Conservation (phyloP, 2,888 invertebrate genomes). For the Leucania comma region DNA sequence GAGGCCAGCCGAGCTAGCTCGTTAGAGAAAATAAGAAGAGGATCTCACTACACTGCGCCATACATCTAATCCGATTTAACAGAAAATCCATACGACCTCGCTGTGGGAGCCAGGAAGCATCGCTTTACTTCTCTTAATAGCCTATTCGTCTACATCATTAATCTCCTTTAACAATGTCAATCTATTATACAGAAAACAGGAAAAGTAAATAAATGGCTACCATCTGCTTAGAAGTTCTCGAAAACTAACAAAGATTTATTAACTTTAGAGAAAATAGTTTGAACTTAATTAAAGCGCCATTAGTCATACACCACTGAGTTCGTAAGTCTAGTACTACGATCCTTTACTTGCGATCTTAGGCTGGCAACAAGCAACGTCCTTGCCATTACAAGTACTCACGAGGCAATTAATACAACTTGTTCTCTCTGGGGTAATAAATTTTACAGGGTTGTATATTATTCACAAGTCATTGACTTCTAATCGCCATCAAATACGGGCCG, state of each 20-base stretch:
- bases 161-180: conserved; percentile 50
- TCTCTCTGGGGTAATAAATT: conserved; percentile 25
- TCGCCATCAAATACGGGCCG: neutral
- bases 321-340: conserved; percentile 1
- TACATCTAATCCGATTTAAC: conserved; percentile 32
- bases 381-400: conserved; percentile 14
- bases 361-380: neutral
- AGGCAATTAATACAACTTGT: conserved; percentile 38
- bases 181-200: conserved; percentile 26
- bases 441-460: conserved; percentile 25
- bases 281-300: conserved; percentile 34
- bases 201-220: conserved; percentile 36
- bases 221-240: conserved; percentile 20
- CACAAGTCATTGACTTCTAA: conserved; percentile 19
- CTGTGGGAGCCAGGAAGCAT: conserved; percentile 11
- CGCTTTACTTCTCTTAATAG: conserved; percentile 47
- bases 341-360: conserved; percentile 3
- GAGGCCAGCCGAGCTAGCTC: conserved; percentile 22
- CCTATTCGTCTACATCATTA: conserved; percentile 60
- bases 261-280: conserved; percentile 15
- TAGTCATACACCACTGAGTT: conserved; percentile 19
- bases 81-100: conserved; percentile 37
- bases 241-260: conserved; percentile 40
- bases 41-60: conserved; percentile 10
- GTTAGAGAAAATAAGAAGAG: conserved; percentile 26